Percentiles rank a stretch among this genome's conserved stretches.
Conservation (phyloP, 35 echinoderm and acorn worm genomes). For the Lytechinus variegatus region DNA sequence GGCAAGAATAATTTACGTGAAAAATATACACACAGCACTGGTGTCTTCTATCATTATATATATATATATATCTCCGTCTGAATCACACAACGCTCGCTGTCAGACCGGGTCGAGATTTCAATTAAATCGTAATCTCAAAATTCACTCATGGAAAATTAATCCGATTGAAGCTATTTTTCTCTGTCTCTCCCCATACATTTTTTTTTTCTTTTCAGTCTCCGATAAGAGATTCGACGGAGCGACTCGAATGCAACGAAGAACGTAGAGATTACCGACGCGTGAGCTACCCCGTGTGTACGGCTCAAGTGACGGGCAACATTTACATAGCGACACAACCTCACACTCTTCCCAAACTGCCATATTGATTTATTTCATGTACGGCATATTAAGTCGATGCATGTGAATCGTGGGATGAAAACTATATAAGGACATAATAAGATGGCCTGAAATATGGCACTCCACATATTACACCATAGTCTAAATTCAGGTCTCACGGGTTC, state of each 20-base stretch:
- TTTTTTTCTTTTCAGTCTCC: neutral
- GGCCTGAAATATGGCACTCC: conserved; percentile 1
- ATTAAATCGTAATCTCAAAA: conserved; percentile 56
- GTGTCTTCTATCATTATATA: neutral
- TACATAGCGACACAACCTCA: conserved; percentile 42
- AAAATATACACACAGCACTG: neutral
- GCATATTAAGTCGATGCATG: conserved; percentile 26
- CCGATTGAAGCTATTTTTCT: conserved; percentile 47
- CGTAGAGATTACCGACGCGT: conserved; percentile 4
- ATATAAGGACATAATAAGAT: neutral
- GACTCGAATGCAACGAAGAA: conserved; percentile 16
- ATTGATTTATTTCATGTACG: conserved; percentile 40
- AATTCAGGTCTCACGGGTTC: neutral
- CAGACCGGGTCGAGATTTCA: conserved; percentile 44
- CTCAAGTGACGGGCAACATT: conserved; percentile 38
- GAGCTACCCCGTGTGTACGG: neutral
- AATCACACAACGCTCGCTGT: neutral
- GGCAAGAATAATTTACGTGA: conserved; percentile 23
- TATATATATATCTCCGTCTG: neutral
- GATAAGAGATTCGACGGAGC: neutral
- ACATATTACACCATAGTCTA: conserved; percentile 22
- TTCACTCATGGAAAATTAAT: conserved; percentile 58
- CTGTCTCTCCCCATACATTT: neutral
- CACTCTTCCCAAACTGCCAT: conserved; percentile 7
- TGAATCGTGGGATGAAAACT: neutral